Evolutionary conservation across 2,113 vertebrate species (phyloP), one percentile per base, ranked within the genome.

Genomic region (Clarias macrocephalus): DNA sequence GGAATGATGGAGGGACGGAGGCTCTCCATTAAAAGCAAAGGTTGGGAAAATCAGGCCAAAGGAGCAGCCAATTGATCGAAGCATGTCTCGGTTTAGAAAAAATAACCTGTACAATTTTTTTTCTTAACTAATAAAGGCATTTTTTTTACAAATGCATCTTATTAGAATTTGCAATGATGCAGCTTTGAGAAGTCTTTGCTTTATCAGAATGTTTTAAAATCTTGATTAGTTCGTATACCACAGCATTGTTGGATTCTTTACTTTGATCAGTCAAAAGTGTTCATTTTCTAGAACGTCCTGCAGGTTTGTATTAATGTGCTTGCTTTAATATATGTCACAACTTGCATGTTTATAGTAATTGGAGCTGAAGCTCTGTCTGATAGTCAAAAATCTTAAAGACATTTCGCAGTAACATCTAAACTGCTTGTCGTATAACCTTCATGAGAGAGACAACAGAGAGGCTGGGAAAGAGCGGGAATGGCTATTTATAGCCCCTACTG

Each of bases 141-240:
- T 72, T 68, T 81, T 70, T 15, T 59, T 37, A 84, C 37, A 8
- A 77, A 56, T n/a, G 28, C 23, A 76, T 52, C 21, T 56, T 56
- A 57, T 80, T 80, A 52, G 94, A 91, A 95, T 91, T 94, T 96
- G 96, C 96, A 95, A 99, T 98, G 97, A 99, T 96, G 97, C 98
- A 99, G 97, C 97, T 97, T 92, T 92, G 88, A 91, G 88, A 91
- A 88, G 89, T 87, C 86, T 90, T 83, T 91, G 59, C 89, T 92
- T 79, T 33, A 23, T 59, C 28, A 33, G 77, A 19, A 5, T 18
- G 28, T 18, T 81, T 12, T 21, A 60, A 33, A 59, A 23, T 21
- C 79, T 37, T 7, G 18, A 81, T 81, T 62, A 62, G 79, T 30
- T 62, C 57, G 62, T 81, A 81, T 81, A 81, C 57, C 79, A 81